Conservation (phyloP, 2,113 vertebrate species). For the Cyanoderma ruficeps region DNA sequence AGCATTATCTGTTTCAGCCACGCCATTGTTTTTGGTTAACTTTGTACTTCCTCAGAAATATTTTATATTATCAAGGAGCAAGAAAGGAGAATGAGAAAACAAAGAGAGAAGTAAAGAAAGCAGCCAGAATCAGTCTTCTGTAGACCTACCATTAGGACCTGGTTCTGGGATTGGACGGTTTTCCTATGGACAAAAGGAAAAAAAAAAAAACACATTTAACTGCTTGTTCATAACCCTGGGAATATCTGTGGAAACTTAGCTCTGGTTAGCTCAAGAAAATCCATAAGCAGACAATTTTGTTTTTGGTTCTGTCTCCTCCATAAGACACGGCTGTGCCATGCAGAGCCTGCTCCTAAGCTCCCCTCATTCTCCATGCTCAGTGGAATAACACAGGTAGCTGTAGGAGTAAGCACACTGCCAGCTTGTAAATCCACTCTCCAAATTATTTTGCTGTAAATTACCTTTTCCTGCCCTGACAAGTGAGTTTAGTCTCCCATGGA, state of each 20-base stretch:
- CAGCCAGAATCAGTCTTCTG: neutral
- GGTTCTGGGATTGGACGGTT: conserved; percentile 78
- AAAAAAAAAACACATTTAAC: neutral
- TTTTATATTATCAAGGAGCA: neutral
- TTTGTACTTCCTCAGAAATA: neutral
- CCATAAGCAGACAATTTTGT: neutral
- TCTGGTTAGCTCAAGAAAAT: neutral
- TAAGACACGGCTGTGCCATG: accelerated
- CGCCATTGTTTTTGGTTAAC: neutral
- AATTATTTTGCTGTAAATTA: neutral
- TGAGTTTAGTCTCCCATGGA: too few species aligned
- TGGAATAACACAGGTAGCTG: neutral
- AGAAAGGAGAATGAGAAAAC: neutral
- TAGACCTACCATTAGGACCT: conserved; percentile 75
- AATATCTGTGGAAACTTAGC: neutral
- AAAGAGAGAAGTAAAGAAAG: neutral
- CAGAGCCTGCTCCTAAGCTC: neutral
- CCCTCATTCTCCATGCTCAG: neutral
- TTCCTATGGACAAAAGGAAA: conserved; percentile 66
- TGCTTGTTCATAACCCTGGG: neutral
- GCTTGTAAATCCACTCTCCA: neutral
- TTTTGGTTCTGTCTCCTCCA: neutral
- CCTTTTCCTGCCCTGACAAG: neutral
- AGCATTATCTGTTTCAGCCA: neutral
- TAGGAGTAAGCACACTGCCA: neutral